Percentiles rank a stretch among this genome's conserved stretches.
These are phyloP conservation scores for Acrobasis repandana DNA, from an alignment of 2,888 invertebrate species.

Conservation along the genomic window DNA sequence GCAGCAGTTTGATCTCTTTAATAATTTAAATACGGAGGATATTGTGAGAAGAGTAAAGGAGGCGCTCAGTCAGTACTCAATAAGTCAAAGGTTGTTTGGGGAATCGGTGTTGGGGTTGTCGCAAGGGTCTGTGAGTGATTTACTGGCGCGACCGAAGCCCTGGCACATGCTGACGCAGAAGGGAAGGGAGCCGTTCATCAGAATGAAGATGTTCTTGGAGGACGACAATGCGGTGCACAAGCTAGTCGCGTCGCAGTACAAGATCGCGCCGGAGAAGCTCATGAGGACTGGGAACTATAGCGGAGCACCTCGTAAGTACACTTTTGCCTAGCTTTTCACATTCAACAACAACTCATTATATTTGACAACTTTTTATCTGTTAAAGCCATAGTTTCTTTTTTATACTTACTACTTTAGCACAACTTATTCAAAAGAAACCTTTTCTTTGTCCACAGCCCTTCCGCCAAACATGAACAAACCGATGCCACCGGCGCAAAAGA, in stretches of 20 bases:
- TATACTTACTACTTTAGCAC: not conserved
- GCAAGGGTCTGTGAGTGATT: conserved; percentile 98
- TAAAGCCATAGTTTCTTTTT: not conserved
- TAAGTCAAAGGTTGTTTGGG: conserved; percentile 98
- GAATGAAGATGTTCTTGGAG: conserved; percentile 99
- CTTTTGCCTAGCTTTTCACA: not conserved
- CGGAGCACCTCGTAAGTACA: conserved; percentile 88
- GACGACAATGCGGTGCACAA: conserved; percentile 98
- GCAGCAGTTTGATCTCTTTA: conserved; percentile 99
- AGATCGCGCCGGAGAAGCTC: conserved; percentile 98
- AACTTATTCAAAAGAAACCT: not conserved
- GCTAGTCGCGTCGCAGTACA: conserved; percentile 97
- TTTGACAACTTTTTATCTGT: not conserved
- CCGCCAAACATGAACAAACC: conserved; percentile 87
- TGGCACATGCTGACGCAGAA: conserved; percentile 99
- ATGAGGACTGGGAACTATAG: conserved; percentile 98
- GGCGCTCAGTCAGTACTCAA: conserved; percentile 96
- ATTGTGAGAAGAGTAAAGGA: conserved; percentile 98
- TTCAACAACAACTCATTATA: not conserved
- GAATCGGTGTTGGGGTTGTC: conserved; percentile 98
- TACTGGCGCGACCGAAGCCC: conserved; percentile 98
- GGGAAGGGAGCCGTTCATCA: conserved; percentile 97
- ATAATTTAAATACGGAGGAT: conserved; percentile 98
- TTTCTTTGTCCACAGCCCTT: conserved; percentile 77
- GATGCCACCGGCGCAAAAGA: conserved; percentile 90